Base-by-base conservation (phyloP, 92 coral and sea anemone genomes). In the Epizoanthus rinbou region DNA sequence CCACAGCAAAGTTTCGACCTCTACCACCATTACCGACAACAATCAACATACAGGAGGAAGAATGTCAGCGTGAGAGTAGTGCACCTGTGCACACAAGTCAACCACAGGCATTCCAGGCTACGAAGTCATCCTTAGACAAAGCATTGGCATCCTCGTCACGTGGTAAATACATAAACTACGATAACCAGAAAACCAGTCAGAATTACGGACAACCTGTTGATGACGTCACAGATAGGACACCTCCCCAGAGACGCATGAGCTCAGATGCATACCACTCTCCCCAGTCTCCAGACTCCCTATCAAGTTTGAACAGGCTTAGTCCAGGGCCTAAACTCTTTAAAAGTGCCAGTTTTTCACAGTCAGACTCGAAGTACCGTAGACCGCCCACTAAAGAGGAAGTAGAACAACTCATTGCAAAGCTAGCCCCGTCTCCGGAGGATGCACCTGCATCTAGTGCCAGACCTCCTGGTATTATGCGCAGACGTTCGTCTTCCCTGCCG, bases 401-500 rank as follows among this genome's bases (percentile, higher is more conserved):
- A 16, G 82, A 62, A n/a, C 70, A 78, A 15, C 82, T 78, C 10
- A 84, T 84, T 28, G 82, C 80, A 23, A 45, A 72, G 19, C 60
- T 18, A 72, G 63, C 39, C 16, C 71, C 57, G 0, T 65, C 84
- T 19, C 16, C 87, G 2, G 31, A 22, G 21, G 64, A 5, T 41
- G 52, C 17, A 13, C 84, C 75, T 33, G 78, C 81, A 54, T 73
- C 73, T 15, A 68, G 59, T 50, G 64, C 73, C 35, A 86, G 70
- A 1, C 98, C 93, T 1, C 89, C 84, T 13, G 82, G 82, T 3
- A 86, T 71, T 19, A 69, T 87, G 67, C 91, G 90, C 11, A 89
- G 98, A 57, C 93, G 98, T 6, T 93, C 98, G 1, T 93, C 98
- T 1, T 93, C 98, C 19, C 83, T 93, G 41, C 98, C 98, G 28